Base-by-base conservation (phyloP, 1,140 invertebrate genomes). In the Archegozetes longisetosus region DNA sequence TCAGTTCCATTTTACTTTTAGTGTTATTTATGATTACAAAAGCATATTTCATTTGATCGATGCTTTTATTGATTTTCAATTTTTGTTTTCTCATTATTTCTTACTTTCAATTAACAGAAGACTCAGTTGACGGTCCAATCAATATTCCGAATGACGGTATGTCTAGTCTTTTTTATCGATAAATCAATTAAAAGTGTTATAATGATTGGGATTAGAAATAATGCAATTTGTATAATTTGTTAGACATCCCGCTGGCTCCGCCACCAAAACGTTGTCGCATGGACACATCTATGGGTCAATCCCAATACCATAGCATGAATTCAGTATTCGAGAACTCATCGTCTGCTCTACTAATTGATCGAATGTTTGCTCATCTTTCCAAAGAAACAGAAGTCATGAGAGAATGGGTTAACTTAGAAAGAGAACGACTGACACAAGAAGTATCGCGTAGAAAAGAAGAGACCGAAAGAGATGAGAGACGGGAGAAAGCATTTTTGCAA, bases 341-440 rank as follows among this genome's bases (percentile, higher is more conserved):
- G 2, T 59, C 63, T 23, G 63, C 62, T 46, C 14, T 64, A 47
- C 32, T 64, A 3, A 62, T 64, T 48, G 63, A 64, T 52, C 60
- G 63, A 29, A 63, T 64, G 63, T 64, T 64, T 49, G 17, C 51
- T 20, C 63, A 64, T 56, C 53, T 64, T 14, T 24, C 55, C 13
- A 57, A 55, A 48, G 63, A 64, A 59, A 63, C 54, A 1, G 63
- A 64, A 53, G 49, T 62, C 2, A 64, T 64, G 63, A 47, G 52
- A 20, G 61, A 64, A 54, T 64, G 63, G 63, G 50, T 64, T 23
- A 51, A 49, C n/a, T 53, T 64, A 24, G 63, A 64, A 51, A 22
- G 50, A 9, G 63, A 64, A 51, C 47, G 61, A 25, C 28, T 63
- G 23, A 23, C 50, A 20, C 60, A 55, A 52, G 63, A 64, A 47